phyloP scores from a whole-genome alignment of 1,140 invertebrate genomes.

The Euwallacea fornicatus region DNA sequence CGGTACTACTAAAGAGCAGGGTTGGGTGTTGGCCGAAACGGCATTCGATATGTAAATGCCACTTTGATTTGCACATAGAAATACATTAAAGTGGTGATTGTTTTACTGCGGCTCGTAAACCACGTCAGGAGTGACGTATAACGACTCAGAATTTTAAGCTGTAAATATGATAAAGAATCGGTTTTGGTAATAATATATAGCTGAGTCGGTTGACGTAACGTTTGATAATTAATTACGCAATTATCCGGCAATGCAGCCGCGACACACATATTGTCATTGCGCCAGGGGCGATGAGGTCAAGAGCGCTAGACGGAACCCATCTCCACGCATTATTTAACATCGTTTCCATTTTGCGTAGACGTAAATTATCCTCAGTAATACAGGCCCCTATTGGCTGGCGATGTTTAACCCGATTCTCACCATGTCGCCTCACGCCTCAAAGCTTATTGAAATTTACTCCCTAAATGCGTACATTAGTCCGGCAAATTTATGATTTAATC shows the following conservation, averaged over 20 bases:
- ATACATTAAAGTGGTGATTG: slow-evolving; percentile 2
- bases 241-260: not conserved
- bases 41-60: slow-evolving; percentile 15
- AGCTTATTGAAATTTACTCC: slow-evolving; percentile 1
- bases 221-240: no score
- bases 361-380: slow-evolving; percentile 9
- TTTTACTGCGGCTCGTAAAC: not conserved
- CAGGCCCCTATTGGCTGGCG: not conserved
- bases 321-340: slow-evolving; percentile 15
- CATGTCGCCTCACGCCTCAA: not conserved
- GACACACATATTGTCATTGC: not conserved
- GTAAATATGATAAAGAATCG: not conserved
- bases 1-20: slow-evolving; percentile 4
- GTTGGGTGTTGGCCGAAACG: slow-evolving; percentile 14
- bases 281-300: not conserved
- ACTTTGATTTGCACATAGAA: not conserved
- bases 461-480: not conserved
- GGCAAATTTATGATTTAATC: no score
- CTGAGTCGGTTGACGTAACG: no score
- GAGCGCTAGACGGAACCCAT: not conserved
- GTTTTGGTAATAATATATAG: not conserved
- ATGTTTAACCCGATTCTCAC: slow-evolving; percentile 10
- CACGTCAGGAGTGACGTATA: not conserved
- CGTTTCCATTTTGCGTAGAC: slow-evolving; percentile 11
- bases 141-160: not conserved